Evolutionary conservation across 2,888 invertebrate species (phyloP), one percentile per base, ranked within the genome.

Genomic region (Ceriagrion tenellum): DNA sequence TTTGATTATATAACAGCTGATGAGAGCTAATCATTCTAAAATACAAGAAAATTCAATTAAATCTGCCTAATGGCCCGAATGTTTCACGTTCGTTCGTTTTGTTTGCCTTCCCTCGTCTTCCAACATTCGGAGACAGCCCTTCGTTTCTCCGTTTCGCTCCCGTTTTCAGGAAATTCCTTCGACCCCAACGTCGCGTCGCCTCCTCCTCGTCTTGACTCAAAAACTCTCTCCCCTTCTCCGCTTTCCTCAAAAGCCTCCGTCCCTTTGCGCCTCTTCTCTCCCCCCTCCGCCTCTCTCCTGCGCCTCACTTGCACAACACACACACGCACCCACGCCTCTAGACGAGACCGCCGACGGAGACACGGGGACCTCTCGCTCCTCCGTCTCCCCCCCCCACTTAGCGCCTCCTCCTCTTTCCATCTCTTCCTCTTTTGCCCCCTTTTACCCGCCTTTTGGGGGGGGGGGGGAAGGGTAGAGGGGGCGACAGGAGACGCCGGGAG

Each of bases 91-190:
- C 18, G 26, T 23, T n/a, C 23, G 47, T 55, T 89, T 89, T n/a
- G 47, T 55, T 89, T 26, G 55, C n/a, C 26, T 55, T 55, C n/a
- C n/a, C 55, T 47, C n/a, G 55, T 89, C n/a, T 55, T n/a, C 55
- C 89, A n/a, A 89, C 47, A 89, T 55, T 55, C n/a, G 55, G 47
- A 89, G 55, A 89, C 89, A 55, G 16, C 55, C 89, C 47, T 55
- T 8, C 89, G 89, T 55, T 55, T 89, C 47, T 89, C n/a, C 55
- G 47, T 89, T 89, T 55, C 89, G 55, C 47, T 89, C 89, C 89
- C 55, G 55, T 89, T 47, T 47, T n/a, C 40, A 89, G 55, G 55
- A 89, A 89, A 89, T 89, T 81, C 89, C n/a, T 89, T n/a, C 18
- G 40, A 16, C 8, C 55, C 26, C n/a, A 8, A 16, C 35, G 13